Evolutionary conservation across 2,797 vertebrate species (phyloP).

Genomic region (Anguilla megastoma): DNA sequence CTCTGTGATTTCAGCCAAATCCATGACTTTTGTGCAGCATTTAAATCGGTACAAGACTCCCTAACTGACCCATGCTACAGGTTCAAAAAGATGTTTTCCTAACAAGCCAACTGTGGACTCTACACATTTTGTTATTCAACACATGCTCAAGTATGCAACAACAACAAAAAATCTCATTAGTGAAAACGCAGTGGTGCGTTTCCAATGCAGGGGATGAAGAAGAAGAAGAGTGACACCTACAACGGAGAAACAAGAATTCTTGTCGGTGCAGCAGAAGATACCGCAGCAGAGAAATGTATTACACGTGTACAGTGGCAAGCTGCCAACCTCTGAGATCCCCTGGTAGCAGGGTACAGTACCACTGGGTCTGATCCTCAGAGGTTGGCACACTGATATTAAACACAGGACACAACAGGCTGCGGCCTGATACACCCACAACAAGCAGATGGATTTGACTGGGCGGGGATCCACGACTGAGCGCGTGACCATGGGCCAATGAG

Average conservation of each 20-base stretch:
- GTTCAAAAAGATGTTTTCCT: not conserved
- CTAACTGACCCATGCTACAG: conserved; percentile 29
- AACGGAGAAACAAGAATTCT: not conserved
- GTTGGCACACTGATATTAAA: not conserved
- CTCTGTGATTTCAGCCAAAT: conserved; percentile 48
- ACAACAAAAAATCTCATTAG: not conserved
- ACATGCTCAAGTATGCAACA: not conserved
- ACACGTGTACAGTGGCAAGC: not conserved
- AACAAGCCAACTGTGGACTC: not conserved
- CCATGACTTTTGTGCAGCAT: conserved; percentile 39
- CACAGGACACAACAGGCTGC: not conserved
- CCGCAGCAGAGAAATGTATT: not conserved
- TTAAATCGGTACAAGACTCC: conserved; percentile 36
- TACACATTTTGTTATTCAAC: not conserved
- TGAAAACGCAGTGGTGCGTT: not conserved
- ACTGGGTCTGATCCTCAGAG: too few species aligned
- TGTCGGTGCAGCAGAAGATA: not conserved
- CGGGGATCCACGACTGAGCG: not conserved
- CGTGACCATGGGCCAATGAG: not conserved
- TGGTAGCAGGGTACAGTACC: too few species aligned
- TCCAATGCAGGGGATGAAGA: not conserved
- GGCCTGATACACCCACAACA: not conserved
- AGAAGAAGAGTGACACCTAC: not conserved
- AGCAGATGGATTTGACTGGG: not conserved
- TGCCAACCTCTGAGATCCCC: not conserved